Conservation (phyloP, 1,140 invertebrate species). For the Riptortus pedestris region DNA sequence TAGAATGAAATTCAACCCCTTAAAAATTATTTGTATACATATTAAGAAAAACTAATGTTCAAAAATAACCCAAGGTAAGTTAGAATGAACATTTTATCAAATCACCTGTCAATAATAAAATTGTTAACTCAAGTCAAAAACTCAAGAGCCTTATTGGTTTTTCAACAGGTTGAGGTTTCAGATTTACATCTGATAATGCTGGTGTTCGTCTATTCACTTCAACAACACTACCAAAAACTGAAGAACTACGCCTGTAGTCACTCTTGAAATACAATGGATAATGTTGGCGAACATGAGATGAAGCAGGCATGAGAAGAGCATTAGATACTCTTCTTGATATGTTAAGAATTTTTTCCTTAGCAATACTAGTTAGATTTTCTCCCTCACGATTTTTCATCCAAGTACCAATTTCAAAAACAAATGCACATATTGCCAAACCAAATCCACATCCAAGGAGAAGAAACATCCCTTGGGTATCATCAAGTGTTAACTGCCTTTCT, state of each 20-base stretch:
- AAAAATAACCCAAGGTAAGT: too few species aligned
- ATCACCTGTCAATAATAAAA: too few species aligned
- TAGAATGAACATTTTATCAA: too few species aligned
- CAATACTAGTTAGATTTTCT: not conserved
- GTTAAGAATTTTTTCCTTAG: not conserved
- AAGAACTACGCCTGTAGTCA: not conserved
- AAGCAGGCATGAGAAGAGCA: not conserved
- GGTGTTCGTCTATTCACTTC: not conserved
- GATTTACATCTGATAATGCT: not conserved
- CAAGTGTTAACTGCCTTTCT: slow-evolving; percentile 55
- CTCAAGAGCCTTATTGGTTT: slow-evolving; percentile 1
- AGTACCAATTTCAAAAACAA: slow-evolving; percentile 28
- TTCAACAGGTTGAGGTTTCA: not conserved
- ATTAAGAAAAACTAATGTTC: too few species aligned
- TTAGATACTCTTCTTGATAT: not conserved
- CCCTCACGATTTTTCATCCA: slow-evolving; percentile 15
- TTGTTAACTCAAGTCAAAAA: not conserved
- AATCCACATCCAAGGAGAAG: slow-evolving; percentile 55
- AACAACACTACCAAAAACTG: not conserved
- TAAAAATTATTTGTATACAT: too few species aligned
- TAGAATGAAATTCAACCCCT: too few species aligned
- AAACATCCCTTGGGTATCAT: slow-evolving; percentile 70
- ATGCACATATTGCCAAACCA: slow-evolving; percentile 40
- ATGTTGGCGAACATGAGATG: not conserved
- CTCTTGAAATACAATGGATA: not conserved